Evolutionary conservation across 2,113 vertebrate genomes (phyloP), one percentile per base, ranked within the genome.

Genomic region (Athene cunicularia): DNA sequence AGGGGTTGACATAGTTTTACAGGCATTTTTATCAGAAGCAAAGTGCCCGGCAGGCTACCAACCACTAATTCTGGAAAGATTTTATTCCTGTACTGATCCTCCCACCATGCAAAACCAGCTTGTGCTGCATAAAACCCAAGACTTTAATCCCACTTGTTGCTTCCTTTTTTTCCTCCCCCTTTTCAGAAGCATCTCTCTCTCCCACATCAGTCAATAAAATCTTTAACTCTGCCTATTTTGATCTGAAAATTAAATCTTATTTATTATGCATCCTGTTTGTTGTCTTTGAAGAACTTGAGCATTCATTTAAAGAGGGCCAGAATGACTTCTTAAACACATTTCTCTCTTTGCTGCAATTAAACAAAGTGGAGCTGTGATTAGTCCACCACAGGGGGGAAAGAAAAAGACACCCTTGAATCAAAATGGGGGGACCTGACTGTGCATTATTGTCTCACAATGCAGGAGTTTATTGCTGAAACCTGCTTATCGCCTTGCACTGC

Each of bases 341-440:
- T 99, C 98, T 99, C 99, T 98, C 98, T 99, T 99, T 99, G 99
- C 99, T 98, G 99, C 99, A 99, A 99, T 99, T 99, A 99, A 99
- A 99, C 99, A 99, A 99, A 99, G 99, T 99, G 98, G 98, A 99
- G 98, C 99, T 99, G 99, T 99, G 99, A 99, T 99, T 99, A 99
- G 99, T 99, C 99, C 99, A 99, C 99, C 98, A 96, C 98, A 98
- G 99, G 99, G 99, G 99, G 99, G 98, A 98, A 98, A 99, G 99
- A 99, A 99, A 99, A 99, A 99, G 99, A 99, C 99, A 99, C 99
- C 99, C 99, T 99, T 99, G 99, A 99, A 99, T 99, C 99, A 99
- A 99, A 99, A 99, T 99, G 99, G 99, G 98, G 98, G 98, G 99
- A 99, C 99, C 99, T 99, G 99, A 99, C 99, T 99, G 98, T 98